Evolutionary conservation across 2,113 vertebrate genomes (phyloP), one percentile per base, ranked within the genome.

Genomic region (Chauna torquata): DNA sequence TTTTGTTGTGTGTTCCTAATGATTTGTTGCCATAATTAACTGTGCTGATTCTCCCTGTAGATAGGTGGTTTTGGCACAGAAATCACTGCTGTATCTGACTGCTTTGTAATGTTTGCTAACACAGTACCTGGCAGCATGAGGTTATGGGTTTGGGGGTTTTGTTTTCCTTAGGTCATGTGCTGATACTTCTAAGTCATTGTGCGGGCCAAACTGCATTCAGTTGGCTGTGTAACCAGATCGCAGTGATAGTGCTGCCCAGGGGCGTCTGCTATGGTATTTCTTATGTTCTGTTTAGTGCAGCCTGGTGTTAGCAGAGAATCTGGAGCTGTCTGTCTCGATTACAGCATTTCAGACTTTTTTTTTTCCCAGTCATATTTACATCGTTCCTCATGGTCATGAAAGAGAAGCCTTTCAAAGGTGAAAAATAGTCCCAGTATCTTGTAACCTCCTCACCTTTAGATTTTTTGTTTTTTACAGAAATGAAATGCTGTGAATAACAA

Each of bases 11-110:
- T 0, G 0, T 86, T 94, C 58, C n/a, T 95, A 82, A 91, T 81
- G 83, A 95, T 94, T 92, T 92, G 80, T 94, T 95, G 68, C 55
- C 49, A 15, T 77, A 88, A 94, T 94, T 94, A 94, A 61, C 83
- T 52, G 45, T 71, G 42, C 79, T 68, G n/a, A 64, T 89, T 81
- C 59, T 95, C 65, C 61, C 61, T 42, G 62, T 59, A 90, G 74
- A 45, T 86, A 75, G 50, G n/a, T 89, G 78, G 32, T 36, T 79
- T 82, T 78, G 92, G 88, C 78, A 50, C 55, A 79, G 82, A 54
- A 75, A 50, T 87, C 52, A 64, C 38, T 82, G 59, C 16, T 70
- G 36, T 74, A 38, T 40, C 57, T 66, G 65, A 22, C 36, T 76
- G 40, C 62, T 82, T 40, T 72, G 45, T 58, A 8, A 27, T 25